Evolutionary conservation across 2,113 vertebrate species (phyloP), one percentile per base, ranked within the genome.

Genomic region (Hippocampus barbouri): DNA sequence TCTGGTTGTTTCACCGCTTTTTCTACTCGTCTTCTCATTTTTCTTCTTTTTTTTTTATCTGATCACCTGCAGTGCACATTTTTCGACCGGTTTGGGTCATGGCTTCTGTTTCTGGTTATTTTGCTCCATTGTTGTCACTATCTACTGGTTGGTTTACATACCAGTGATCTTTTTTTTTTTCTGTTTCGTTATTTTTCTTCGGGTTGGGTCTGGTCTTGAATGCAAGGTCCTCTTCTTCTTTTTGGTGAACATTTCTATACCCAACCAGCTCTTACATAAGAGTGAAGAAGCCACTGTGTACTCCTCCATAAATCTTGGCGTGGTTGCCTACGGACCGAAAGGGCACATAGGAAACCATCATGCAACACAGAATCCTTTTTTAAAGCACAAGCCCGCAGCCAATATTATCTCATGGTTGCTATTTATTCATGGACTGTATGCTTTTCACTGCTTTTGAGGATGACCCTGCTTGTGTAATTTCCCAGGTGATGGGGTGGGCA

Each of bases 371-470:
- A 54, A 68, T 76, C 65, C 67, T 67, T 81, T 81, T 41, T 81
- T 41, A 61, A 82, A 78, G 75, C 80, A 73, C 54, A 80, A 86
- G 83, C 79, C 57, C 6, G 3, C 25, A 61, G 66, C 54, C 69
- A 77, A 72, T 69, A 23, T 76, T 74, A 63, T 72, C 76, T 30
- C 38, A 12, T 27, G 70, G 74, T 75, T 73, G 64, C 30, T 63
- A 57, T 78, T 73, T 69, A 68, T 54, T 18, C 23, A 18, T 66
- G 15, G 41, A 70, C 72, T 77, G 68, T 38, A 60, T 66, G 60
- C 72, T 54, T 74, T 66, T 5, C 63, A 21, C 65, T 25, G n/a
- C 27, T 65, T 60, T 72, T 45, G n/a, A 74, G 21, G 15, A 14
- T 63, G 16, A 34, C 21, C 70, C 20, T 21, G 51, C 25, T 12